Evolutionary conservation across 2,888 invertebrate genomes (phyloP), one percentile per base, ranked within the genome.

Genomic region (Nephrotoma appendiculata): DNA sequence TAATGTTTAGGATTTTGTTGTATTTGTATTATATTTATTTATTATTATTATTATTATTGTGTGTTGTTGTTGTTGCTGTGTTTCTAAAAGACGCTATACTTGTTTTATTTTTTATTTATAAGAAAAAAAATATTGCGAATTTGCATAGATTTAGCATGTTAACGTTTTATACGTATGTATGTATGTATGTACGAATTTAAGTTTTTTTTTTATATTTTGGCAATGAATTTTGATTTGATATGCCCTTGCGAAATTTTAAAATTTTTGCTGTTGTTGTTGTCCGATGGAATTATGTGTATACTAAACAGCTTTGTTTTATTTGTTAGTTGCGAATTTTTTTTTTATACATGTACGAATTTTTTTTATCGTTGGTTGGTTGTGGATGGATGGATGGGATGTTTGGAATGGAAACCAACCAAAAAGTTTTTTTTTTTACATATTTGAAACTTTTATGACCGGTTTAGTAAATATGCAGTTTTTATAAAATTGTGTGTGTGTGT

Each of bases 141-240:
- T 84, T 84, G 84, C 84, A 84, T 84, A 84, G 84, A 84, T 84
- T 84, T 84, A 84, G 84, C 84, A 43, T 42, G 42, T 45, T 85
- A 85, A 85, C 42, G 85, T 85, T 85, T 85, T 43, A 43, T 83
- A 11, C 19, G 15, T 42, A 42, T 83, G 41, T 41, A 19, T 83
- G 41, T 41, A 19, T 83, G 83, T 83, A 83, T 19, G 48, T 48
- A 71, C 71, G n/a, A n/a, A 43, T 84, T 84, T 19, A 19, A 19
- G 19, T 19, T 84, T 83, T 85, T 83, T 83, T 85, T 85, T 85
- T 85, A 6, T 44, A 44, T 85, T 85, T 85, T 85, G 85, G 85
- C 85, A 85, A 85, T 85, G 85, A 85, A 85, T 85, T 85, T 85
- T 85, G 85, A 85, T 85, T 85, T 85, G 44, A 85, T 44, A 85